Evolutionary conservation across 2,797 vertebrate species (phyloP), one percentile per base, ranked within the genome.

Genomic region (Pangasius djambal): DNA sequence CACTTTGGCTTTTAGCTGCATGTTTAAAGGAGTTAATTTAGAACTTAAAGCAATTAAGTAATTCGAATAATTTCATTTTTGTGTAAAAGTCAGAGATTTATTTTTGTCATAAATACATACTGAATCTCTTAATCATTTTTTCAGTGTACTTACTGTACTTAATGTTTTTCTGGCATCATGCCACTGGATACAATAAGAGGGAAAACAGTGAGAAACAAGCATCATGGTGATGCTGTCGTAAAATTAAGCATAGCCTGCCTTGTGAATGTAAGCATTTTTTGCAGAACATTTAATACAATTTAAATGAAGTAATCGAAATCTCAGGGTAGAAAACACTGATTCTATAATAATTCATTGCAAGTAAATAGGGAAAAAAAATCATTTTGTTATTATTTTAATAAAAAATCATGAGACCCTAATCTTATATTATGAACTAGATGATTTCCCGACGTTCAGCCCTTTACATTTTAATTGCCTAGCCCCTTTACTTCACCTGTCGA

Each of bases 401-500:
- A 72, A 72, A 72, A 40, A 40, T 25, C 20, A 22, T 22, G 34
- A 44, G 3, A 44, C 3, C 8, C 8, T 40, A 40, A 22, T 40
- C 34, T 74, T 74, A 37, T 40, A 31, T 67, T 31, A 84, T 48
- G 52, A n/a, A 31, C 16, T 48, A 31, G 40, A 50, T 69, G 52
- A 50, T 83, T 44, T 69, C 7, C 50, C 9, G 15, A 67, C 28
- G 34, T 52, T 70, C 55, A 70, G 2, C 65, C 28, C n/a, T 59
- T 52, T 55, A 20, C 83, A 52, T 48, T 86, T 63, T 77, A 18
- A 67, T 34, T 59, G 63, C 72, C 57, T 40, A 85, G 22, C 82
- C 57, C 20, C 50, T 86, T 85, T 77, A 28, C 83, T 74, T 79
- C 48, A 44, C 59, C 9, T 82, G 28, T 78, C 50, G 13, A 78